Percentiles rank a stretch among this genome's conserved stretches.
Conservation (phyloP, 2,888 invertebrate species). For the Arenicola marina region DNA sequence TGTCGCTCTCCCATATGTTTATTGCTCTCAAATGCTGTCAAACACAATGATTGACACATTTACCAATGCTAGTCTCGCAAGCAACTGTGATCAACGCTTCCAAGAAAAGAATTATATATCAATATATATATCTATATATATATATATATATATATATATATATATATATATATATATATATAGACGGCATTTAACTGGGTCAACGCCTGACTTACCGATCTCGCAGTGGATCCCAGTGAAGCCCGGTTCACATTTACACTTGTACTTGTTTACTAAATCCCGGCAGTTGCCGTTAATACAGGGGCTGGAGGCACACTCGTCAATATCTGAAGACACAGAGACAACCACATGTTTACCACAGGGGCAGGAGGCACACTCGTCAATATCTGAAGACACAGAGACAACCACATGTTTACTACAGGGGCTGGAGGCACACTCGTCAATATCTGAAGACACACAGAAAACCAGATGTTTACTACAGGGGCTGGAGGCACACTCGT, state of each 20-base stretch:
- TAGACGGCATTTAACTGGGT: not conserved
- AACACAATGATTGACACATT: too few species aligned
- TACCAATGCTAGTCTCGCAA: too few species aligned
- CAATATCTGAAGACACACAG: too few species aligned
- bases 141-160: not conserved
- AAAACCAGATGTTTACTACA: too few species aligned
- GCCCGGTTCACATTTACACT: constrained; percentile 23
- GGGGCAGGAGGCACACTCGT: constrained; percentile 19
- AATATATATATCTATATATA: not conserved
- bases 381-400: too few species aligned
- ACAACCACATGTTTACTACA: too few species aligned
- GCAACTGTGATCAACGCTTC: not conserved
- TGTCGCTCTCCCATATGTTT: too few species aligned
- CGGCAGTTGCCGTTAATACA: constrained; percentile 23
- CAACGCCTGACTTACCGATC: constrained; percentile 12
- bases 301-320: constrained; percentile 20
- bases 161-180: not conserved
- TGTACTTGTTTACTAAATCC: constrained; percentile 14
- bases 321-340: too few species aligned
- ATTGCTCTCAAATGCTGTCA: too few species aligned
- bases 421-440: constrained; percentile 20
- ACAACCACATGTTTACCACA: too few species aligned
- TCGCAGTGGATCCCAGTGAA: constrained; percentile 21
- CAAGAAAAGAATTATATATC: not conserved
- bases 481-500: constrained; percentile 20